phyloP scores from a whole-genome alignment of 2,888 invertebrate genomes.

The Lycocerus yunnanus region DNA sequence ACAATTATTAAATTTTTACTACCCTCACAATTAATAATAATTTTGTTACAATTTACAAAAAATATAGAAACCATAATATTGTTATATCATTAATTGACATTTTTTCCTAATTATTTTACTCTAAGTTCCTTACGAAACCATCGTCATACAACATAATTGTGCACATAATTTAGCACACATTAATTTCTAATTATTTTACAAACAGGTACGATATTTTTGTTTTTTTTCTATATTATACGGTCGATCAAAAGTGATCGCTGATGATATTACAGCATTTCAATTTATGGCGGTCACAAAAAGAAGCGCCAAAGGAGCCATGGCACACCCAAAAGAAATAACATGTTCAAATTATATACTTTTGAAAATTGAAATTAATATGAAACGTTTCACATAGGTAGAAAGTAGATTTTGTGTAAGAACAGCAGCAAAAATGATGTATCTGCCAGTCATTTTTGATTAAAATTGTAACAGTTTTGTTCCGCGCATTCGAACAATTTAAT shows the following conservation, averaged over 20 bases:
- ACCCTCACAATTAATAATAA: not conserved
- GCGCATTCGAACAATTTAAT: not conserved
- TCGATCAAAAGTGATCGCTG: not conserved
- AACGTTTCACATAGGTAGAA: too few relatives aligned
- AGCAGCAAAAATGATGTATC: too few relatives aligned
- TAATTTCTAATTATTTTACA: slow-evolving; percentile 3
- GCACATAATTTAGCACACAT: not conserved
- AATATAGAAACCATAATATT: slow-evolving; percentile 9
- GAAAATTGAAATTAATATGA: too few relatives aligned
- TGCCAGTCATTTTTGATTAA: too few relatives aligned
- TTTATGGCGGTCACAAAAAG: too few relatives aligned
- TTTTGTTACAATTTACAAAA: not conserved
- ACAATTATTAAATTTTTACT: slow-evolving; percentile 4
- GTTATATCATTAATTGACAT: slow-evolving; percentile 22
- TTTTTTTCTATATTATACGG: not conserved
- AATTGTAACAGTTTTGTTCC: not conserved
- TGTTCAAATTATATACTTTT: too few relatives aligned
- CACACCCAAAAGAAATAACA: too few relatives aligned
- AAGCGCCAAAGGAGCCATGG: too few relatives aligned
- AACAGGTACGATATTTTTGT: slow-evolving; percentile 14
- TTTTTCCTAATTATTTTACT: not conserved
- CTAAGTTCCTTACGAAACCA: slow-evolving; percentile 6
- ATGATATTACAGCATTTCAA: not conserved
- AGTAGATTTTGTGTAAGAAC: too few relatives aligned
- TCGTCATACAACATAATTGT: not conserved